phyloP scores from a whole-genome alignment of 2,888 invertebrate genomes.

The Drosophila merina region DNA sequence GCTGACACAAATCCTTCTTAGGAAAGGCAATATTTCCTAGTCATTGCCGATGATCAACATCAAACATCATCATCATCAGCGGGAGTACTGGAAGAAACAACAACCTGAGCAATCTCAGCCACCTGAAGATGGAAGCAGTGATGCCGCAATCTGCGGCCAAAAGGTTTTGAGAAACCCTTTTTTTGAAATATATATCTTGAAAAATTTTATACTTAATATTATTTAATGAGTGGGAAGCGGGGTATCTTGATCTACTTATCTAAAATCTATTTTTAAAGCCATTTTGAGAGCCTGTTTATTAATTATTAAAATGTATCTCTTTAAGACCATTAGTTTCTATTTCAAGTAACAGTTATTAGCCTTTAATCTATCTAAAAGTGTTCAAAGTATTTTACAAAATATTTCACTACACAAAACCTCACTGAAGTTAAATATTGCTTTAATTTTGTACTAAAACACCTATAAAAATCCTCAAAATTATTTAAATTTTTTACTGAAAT shows the following conservation, averaged over 20 bases:
- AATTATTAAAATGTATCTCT: no score
- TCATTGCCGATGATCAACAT: constrained; percentile 58
- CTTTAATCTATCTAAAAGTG: no score
- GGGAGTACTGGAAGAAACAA: constrained; percentile 39
- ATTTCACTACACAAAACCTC: no score
- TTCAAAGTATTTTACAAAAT: no score
- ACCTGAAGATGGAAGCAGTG: constrained; percentile 32
- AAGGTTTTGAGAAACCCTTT: background rate
- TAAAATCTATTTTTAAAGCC: no score
- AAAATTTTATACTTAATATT: background rate
- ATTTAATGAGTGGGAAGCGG: background rate
- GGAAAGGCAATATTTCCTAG: constrained; percentile 79
- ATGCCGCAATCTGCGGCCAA: background rate
- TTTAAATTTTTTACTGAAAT: background rate
- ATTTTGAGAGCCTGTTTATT: no score
- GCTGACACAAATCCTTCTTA: constrained; percentile 79
- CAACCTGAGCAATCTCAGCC: constrained; percentile 31
- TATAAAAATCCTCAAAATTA: no score
- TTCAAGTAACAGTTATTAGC: no score
- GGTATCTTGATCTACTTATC: no score
- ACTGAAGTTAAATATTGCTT: no score
- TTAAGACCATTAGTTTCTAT: no score
- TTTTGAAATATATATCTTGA: background rate
- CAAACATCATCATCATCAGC: constrained; percentile 64
- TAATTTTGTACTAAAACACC: no score